A percentile compares a stretch with the other conserved stretches of the same genome.
phyloP scores from a whole-genome alignment of 2,888 invertebrate species.

The Agonopterix arenella region DNA sequence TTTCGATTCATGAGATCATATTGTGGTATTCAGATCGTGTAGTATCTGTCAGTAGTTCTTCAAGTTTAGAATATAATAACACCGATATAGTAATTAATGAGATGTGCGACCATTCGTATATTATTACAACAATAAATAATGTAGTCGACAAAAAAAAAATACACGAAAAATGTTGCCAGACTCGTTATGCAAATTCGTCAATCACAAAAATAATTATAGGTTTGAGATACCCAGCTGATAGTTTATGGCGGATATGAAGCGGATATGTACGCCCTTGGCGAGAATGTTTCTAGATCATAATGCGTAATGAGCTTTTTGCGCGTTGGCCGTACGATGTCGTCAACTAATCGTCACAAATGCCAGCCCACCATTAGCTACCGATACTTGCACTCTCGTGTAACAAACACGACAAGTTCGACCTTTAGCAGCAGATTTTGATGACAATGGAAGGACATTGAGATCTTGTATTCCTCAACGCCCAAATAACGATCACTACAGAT shows the following conservation, averaged over 20 bases:
- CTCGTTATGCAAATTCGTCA: slow-evolving; percentile 21
- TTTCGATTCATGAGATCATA: too few species aligned
- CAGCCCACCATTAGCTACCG: slow-evolving; percentile 26
- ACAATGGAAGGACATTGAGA: slow-evolving; percentile 43
- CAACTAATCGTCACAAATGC: slow-evolving; percentile 30
- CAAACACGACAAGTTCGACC: slow-evolving; percentile 23
- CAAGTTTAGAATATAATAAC: too few species aligned
- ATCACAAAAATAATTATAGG: slow-evolving; percentile 3
- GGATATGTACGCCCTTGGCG: slow-evolving; percentile 31
- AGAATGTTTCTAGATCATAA: slow-evolving; percentile 29
- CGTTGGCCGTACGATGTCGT: slow-evolving; percentile 15
- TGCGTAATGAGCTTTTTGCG: slow-evolving; percentile 25
- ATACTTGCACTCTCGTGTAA: not conserved
- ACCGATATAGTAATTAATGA: too few species aligned
- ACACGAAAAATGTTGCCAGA: slow-evolving; percentile 10
- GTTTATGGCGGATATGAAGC: slow-evolving; percentile 32
- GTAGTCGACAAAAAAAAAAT: too few species aligned
- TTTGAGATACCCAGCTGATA: slow-evolving; percentile 4
- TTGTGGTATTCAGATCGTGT: too few species aligned
- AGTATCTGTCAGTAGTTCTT: too few species aligned
- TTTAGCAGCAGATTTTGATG: slow-evolving; percentile 38
- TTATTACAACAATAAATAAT: too few species aligned
- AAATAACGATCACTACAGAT: slow-evolving; percentile 31
- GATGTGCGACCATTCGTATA: too few species aligned
- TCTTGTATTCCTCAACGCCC: slow-evolving; percentile 40